These are phyloP conservation scores for Neogobius melanostomus DNA, from an alignment of 2,113 vertebrate species.

Conservation along the genomic window DNA sequence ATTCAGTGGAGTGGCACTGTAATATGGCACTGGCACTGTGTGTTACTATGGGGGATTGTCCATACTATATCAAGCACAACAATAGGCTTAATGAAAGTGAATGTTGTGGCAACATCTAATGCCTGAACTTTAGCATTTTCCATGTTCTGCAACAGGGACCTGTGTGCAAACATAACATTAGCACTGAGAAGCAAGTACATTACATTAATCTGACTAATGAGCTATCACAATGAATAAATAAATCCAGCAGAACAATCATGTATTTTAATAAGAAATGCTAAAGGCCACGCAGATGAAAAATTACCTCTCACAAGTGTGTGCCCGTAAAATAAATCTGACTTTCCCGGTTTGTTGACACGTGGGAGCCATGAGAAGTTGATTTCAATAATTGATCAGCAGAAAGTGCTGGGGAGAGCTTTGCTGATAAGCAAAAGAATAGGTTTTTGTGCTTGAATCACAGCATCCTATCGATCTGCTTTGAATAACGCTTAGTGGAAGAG, in stretches of 20 bases:
- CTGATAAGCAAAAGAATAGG: constrained; percentile 72
- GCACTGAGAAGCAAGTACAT: constrained; percentile 71
- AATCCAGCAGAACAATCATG: constrained; percentile 80
- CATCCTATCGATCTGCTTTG: constrained; percentile 71
- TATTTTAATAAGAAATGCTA: constrained; percentile 84
- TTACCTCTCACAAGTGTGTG: constrained; percentile 76
- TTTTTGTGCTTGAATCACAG: constrained; percentile 69
- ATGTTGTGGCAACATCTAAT: constrained; percentile 40
- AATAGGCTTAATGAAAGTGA: constrained; percentile 12
- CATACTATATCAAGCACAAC: constrained; percentile 15
- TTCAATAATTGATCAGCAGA: constrained; percentile 80
- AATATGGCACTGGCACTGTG: too few species aligned
- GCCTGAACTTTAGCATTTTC: constrained; percentile 54
- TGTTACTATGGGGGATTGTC: neutral
- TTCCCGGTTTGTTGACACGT: constrained; percentile 68
- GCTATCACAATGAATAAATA: constrained; percentile 82
- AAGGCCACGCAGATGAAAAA: constrained; percentile 79
- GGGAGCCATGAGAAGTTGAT: constrained; percentile 71
- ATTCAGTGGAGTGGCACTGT: too few species aligned
- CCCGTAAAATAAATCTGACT: constrained; percentile 79
- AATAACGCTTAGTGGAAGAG: constrained; percentile 69
- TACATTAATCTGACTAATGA: constrained; percentile 84
- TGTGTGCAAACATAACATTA: constrained; percentile 52
- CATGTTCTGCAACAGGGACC: constrained; percentile 46
- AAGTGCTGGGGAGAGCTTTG: constrained; percentile 70